Evolutionary conservation across 2,888 invertebrate species (phyloP), one percentile per base, ranked within the genome.

Genomic region (Drosophila niveifrons): DNA sequence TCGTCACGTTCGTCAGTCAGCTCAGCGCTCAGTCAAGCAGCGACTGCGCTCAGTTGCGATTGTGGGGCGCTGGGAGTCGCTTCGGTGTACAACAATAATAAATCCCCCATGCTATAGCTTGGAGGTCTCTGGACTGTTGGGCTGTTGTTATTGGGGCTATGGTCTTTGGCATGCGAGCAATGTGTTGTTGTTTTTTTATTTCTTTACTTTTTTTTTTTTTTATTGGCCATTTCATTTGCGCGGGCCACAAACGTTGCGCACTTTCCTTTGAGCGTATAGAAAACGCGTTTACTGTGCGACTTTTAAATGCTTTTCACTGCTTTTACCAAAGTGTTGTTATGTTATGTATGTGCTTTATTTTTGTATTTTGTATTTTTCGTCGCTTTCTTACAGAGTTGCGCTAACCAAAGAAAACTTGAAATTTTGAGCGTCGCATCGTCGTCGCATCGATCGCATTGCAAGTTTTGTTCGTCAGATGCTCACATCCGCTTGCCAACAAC

Each of bases 321-420:
- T 86, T 78, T 86, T 78, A 78, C 80, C 76, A 31, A 78, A 52
- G 62, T 61, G 23, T 63, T 56, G 48, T 6, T 8, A 6, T 36
- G 36, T 36, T 36, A 36, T 36, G 36, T 72, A 15, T 57, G 36
- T 53, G 39, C 47, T 64, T 52, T 43, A 2, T 55, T 46, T 51
- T 48, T 44, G 28, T 28, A 17, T 46, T 51, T 48, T 44, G 28
- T 28, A 17, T 44, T 46, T 56, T 66, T 66, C 64, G 62, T 63
- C 75, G 68, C 86, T 82, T 82, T 85, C 82, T 88, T 83, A 56
- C 87, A 88, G 83, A 88, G 83, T 75, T 78, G 43, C 58, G 43
- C 58, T 74, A 23, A 81, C 70, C 70, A 77, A 81, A 82, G 85
- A 84, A 89, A 85, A 89, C 82, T 64, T 50, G 58, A 64, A 64